These are phyloP conservation scores for Diorhabda elongata DNA, from an alignment of 1,140 invertebrate species.

Conservation along the genomic window DNA sequence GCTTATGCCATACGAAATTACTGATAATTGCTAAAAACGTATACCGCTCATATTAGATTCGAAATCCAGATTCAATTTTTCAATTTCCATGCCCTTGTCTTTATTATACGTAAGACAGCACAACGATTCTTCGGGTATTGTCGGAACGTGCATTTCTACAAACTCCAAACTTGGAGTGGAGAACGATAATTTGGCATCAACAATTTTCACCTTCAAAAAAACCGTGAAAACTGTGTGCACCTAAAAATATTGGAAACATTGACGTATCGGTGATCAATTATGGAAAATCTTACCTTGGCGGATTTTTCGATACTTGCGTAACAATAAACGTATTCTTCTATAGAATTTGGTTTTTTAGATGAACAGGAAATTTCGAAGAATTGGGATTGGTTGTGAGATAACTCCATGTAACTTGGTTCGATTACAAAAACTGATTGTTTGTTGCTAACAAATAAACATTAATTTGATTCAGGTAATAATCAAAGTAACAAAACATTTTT, in stretches of 20 bases:
- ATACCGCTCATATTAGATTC: background rate
- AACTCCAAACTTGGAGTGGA: constrained; percentile 34
- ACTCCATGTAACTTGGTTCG: constrained; percentile 29
- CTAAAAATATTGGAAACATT: background rate
- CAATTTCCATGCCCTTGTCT: background rate
- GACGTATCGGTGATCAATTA: background rate
- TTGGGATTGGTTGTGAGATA: constrained; percentile 23
- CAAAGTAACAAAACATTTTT: too few relatives aligned
- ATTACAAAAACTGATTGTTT: constrained; percentile 28
- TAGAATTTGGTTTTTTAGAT: constrained; percentile 21
- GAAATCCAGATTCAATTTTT: background rate
- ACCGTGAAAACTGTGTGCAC: constrained; percentile 5
- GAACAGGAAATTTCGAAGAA: constrained; percentile 27
- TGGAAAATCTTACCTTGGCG: background rate
- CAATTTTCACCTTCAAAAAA: constrained; percentile 34
- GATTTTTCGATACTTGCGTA: constrained; percentile 32
- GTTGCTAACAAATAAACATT: background rate
- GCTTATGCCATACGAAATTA: too few relatives aligned
- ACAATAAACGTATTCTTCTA: constrained; percentile 36
- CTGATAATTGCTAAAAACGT: background rate
- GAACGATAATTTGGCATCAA: constrained; percentile 32
- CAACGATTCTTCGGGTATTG: background rate
- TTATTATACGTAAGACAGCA: background rate
- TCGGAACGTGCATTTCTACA: background rate
- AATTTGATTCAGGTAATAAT: too few relatives aligned